Base-by-base conservation (phyloP, 2,888 invertebrate species). In the Chrysotoxum bicinctum region DNA sequence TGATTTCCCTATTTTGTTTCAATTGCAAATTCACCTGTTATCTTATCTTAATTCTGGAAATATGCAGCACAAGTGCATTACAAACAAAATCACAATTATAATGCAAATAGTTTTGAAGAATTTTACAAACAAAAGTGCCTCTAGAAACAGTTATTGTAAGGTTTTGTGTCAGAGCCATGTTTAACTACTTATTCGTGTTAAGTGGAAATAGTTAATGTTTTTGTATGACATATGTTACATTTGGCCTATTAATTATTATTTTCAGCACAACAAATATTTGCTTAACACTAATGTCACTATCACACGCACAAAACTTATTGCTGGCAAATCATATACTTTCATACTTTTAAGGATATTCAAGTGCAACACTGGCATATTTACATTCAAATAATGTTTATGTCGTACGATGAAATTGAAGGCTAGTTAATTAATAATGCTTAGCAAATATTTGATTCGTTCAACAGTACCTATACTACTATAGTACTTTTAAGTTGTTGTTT, bases 81-180 rank as follows among this genome's bases (percentile, higher is more conserved):
- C 72, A 84, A 84, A 84, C 80, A 84, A 75, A 84, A 75, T 84
- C 52, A 84, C 40, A 84, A 72, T 72, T 74, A 69, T 16, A 79
- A 21, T 64, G 66, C 66, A 84, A 84, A 84, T 80, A 75, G 30
- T 80, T 70, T 21, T 52, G 32, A 66, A 54, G 84, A 70, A 76
- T 80, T 75, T 68, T 23, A 43, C 66, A 70, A 75, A 80, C 80
- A 66, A 66, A 75, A 64, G n/a, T 37, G 10, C 50, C 50, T 37
- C 50, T 70, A 70, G 7, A 58, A 45, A 30, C n/a, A 21, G 26
- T 35, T 26, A 26, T 26, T 6, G 19, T 21, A 52, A 66, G 10
- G 30, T 12, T 19, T 19, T 6, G 21, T 21, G 12, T 8, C 5
- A 21, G 12, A 50, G 30, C 10, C 3, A 66, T 35, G 23, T 37